phyloP scores from a whole-genome alignment of 1,140 invertebrate species.

The Papilio helenus region DNA sequence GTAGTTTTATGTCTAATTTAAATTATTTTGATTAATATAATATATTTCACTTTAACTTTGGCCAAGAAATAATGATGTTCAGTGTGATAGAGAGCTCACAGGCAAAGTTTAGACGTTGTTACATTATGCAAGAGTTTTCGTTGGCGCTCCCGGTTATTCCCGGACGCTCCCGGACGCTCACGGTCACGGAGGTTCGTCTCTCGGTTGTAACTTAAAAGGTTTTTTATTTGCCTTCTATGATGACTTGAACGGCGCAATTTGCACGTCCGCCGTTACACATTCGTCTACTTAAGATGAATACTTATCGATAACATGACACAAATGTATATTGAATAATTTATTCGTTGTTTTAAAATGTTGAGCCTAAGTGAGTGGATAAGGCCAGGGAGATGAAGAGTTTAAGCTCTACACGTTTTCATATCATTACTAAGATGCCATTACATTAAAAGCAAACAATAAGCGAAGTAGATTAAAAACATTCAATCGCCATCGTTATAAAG shows the following conservation, averaged over 20 bases:
- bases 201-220: slow-evolving; percentile 24
- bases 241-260: slow-evolving; percentile 29
- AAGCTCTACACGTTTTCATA: background rate
- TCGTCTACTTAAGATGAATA: background rate
- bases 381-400: background rate
- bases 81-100: slow-evolving; percentile 11
- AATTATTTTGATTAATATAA: too few species aligned
- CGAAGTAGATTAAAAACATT: slow-evolving; percentile 6
- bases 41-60: too few species aligned
- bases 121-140: slow-evolving; percentile 36
- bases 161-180: background rate
- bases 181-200: too few species aligned
- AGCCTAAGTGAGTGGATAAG: background rate
- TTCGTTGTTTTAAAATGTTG: too few species aligned
- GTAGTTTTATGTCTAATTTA: too few species aligned
- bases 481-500: slow-evolving; percentile 1
- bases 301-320: background rate
- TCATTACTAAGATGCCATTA: background rate
- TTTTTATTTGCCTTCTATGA: slow-evolving; percentile 22
- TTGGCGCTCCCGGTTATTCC: background rate
- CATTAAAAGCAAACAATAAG: slow-evolving; percentile 19
- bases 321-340: too few species aligned
- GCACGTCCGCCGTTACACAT: background rate
- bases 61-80: background rate
- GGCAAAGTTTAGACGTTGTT: slow-evolving; percentile 24